phyloP scores from a whole-genome alignment of 2,888 invertebrate species.

The Conomelus anceps region DNA sequence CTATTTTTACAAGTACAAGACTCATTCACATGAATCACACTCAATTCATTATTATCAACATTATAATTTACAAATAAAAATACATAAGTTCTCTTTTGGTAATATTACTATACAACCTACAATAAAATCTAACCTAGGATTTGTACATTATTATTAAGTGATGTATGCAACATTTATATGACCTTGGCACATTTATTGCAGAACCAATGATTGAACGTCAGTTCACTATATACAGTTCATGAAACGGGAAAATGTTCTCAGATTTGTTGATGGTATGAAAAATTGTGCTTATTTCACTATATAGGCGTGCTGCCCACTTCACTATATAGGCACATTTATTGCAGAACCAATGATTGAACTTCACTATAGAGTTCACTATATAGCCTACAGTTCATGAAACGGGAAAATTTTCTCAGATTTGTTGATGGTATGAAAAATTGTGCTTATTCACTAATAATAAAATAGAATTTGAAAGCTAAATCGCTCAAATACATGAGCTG shows the following conservation, averaged over 20 bases:
- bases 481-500: not conserved
- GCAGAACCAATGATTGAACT: not conserved
- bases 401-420: no score
- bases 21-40: not conserved
- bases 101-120: not conserved
- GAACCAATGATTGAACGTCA: not conserved
- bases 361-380: not conserved
- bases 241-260: no score
- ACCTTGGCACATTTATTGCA: not conserved
- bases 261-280: no score
- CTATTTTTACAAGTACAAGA: not conserved
- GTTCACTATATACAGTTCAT: not conserved
- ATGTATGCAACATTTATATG: not conserved
- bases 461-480: not conserved
- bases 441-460: not conserved
- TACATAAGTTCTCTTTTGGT: not conserved
- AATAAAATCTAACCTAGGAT: not conserved
- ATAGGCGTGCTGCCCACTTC: no score
- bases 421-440: no score
- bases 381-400: no score
- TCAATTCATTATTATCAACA: not conserved
- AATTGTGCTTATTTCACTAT: no score
- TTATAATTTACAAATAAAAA: not conserved
- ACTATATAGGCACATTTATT: not conserved
- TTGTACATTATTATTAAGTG: not conserved